Conservation (phyloP, 2,113 vertebrate genomes). For the Bettongia penicillata region DNA sequence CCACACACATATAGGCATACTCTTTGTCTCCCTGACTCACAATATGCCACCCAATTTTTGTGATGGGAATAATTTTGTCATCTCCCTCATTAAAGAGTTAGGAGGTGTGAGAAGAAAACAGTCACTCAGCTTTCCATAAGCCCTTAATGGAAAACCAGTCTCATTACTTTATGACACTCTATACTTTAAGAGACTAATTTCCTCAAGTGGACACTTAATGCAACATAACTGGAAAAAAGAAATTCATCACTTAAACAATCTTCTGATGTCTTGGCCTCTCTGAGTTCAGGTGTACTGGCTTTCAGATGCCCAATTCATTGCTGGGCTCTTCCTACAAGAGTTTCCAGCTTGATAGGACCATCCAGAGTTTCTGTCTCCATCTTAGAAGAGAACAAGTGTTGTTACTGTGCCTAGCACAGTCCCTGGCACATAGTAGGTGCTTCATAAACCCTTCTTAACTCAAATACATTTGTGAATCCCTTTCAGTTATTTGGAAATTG, state of each 20-base stretch:
- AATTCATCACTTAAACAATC: neutral
- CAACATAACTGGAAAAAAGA: neutral
- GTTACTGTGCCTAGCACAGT: neutral
- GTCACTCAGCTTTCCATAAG: neutral
- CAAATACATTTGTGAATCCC: slow-evolving; percentile 14
- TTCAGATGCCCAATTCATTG: neutral
- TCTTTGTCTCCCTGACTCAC: slow-evolving; percentile 31
- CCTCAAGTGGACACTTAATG: neutral
- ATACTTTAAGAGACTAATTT: neutral
- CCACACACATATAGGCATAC: too few species aligned
- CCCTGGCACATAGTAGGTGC: neutral
- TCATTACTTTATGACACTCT: slow-evolving; percentile 8
- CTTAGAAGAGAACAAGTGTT: neutral
- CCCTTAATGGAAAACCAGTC: slow-evolving; percentile 29
- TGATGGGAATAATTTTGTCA: slow-evolving; percentile 42
- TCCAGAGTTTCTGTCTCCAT: neutral
- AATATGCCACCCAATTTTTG: neutral
- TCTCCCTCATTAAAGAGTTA: neutral
- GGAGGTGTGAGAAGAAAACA: neutral
- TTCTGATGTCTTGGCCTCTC: neutral
- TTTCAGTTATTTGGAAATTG: slow-evolving; percentile 30
- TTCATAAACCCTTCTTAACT: slow-evolving; percentile 3
- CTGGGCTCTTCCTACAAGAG: neutral
- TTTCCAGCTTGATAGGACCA: neutral
- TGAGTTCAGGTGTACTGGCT: neutral